Base-by-base conservation (phyloP, 2,113 vertebrate species). In the Hymenochirus boettgeri region DNA sequence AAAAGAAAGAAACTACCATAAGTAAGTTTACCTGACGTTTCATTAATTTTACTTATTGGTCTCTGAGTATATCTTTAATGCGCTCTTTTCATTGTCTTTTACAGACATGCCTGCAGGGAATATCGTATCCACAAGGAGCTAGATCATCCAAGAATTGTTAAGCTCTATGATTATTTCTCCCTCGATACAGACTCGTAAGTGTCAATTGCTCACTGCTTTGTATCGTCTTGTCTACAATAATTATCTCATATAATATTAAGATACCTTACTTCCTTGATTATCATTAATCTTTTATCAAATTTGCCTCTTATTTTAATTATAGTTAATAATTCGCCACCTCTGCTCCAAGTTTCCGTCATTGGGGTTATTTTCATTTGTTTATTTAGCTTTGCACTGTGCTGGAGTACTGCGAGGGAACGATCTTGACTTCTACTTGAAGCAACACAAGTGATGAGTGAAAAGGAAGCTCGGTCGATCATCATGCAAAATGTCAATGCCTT, bases 1-100 rank as follows among this genome's bases (percentile, higher is more conserved):
- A 99, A 84, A 99, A 99, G 83, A 99, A 99, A 72, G 96, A 99
- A 99, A 99, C 82, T 99, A 99, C 77, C 96, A 99, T 86, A 99
- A 98, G 96, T 99, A 82, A 90, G 96, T 89, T n/a, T 1, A n/a
- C 11, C 15, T 18, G 15, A 2, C 2, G 17, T 39, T 39, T 39
- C 17, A n/a, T 42, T 18, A n/a, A 6, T 18, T 42, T 2, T 42
- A 6, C 17, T n/a, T 42, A n/a, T 15, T 42, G 17, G 2, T 39
- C 29, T 3, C 33, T 11, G 15, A 9, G 33, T 35, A 11, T 35
- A 12, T 4, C 10, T 13, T 35, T 35, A 35, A 13, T 13, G 2
- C 3, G 33, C 33, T 35, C 7, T 39, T 39, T 2, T 1, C 3
- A n/a, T 42, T 42, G 17, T 42, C 4, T 42, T 74, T 76, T 79